Evolutionary conservation across 2,113 vertebrate species (phyloP).

Genomic region (Corapipo altera): DNA sequence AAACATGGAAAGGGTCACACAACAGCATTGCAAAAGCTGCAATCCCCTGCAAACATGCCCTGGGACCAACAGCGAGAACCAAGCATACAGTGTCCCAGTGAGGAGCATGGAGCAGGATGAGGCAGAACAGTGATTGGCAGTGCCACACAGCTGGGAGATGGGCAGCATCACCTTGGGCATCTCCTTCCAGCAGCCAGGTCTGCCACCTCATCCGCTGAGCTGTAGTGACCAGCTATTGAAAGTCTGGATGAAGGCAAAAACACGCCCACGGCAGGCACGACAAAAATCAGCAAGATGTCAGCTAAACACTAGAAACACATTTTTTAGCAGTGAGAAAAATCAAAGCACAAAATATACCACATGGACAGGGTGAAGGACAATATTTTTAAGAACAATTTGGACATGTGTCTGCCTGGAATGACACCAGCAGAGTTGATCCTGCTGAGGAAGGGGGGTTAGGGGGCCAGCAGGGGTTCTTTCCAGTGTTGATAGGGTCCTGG

Average conservation of each 20-base stretch:
- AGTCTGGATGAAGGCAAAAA: not conserved
- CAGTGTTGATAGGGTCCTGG: not conserved
- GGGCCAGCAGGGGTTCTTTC: not conserved
- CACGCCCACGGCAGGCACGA: rapidly evolving
- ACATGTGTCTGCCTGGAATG: not conserved
- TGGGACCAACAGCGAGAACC: not conserved
- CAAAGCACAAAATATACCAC: not conserved
- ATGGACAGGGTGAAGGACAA: not conserved
- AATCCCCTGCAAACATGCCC: rapidly evolving
- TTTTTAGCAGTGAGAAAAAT: not conserved
- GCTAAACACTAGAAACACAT: not conserved
- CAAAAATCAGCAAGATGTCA: not conserved
- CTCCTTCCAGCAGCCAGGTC: not conserved
- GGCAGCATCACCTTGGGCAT: not conserved
- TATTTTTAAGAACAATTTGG: not conserved
- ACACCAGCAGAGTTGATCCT: not conserved
- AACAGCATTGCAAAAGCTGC: rapidly evolving
- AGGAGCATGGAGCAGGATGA: rapidly evolving
- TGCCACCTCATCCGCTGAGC: not conserved
- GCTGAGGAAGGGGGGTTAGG: not conserved
- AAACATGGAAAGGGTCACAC: not conserved
- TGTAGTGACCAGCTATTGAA: rapidly evolving
- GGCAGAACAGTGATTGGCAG: too few relatives aligned
- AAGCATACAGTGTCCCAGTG: rapidly evolving
- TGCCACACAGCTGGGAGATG: not conserved